Conservation (phyloP, 2,797 vertebrate species). For the Morus bassanus region DNA sequence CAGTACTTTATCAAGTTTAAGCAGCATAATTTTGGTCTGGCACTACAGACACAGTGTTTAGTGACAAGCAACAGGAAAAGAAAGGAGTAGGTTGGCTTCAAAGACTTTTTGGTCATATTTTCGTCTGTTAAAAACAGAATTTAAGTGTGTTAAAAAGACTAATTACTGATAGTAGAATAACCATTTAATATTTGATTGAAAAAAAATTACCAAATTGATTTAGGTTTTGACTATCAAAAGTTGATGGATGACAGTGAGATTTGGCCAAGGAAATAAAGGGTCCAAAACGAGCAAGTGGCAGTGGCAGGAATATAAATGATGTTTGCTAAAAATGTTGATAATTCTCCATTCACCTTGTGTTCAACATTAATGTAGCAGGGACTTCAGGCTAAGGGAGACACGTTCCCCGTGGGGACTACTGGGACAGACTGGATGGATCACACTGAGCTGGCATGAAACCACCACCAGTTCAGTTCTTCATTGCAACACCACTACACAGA, state of each 20-base stretch:
- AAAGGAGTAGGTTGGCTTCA: conserved; percentile 7
- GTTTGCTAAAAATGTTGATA: neutral
- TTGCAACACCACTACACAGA: neutral
- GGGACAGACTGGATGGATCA: neutral
- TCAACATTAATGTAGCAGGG: neutral
- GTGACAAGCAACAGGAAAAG: neutral
- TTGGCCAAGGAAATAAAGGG: conserved; percentile 26
- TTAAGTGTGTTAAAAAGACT: conserved; percentile 17
- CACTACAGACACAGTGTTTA: neutral
- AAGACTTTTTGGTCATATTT: conserved; percentile 1
- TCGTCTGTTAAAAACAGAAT: conserved; percentile 20
- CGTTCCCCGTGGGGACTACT: neutral
- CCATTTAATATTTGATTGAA: conserved; percentile 38
- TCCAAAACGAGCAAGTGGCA: neutral
- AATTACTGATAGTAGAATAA: conserved; percentile 39
- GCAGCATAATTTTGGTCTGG: conserved; percentile 25
- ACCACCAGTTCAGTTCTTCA: neutral
- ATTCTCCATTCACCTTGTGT: neutral
- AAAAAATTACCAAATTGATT: conserved; percentile 15
- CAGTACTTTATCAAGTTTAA: conserved; percentile 33
- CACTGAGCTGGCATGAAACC: neutral
- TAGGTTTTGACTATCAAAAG: conserved; percentile 47
- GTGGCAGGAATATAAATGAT: neutral
- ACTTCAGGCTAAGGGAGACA: neutral
- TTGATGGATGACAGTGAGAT: conserved; percentile 27